Evolutionary conservation across 2,888 invertebrate genomes (phyloP).

Genomic region (Pediacus dermestoides): DNA sequence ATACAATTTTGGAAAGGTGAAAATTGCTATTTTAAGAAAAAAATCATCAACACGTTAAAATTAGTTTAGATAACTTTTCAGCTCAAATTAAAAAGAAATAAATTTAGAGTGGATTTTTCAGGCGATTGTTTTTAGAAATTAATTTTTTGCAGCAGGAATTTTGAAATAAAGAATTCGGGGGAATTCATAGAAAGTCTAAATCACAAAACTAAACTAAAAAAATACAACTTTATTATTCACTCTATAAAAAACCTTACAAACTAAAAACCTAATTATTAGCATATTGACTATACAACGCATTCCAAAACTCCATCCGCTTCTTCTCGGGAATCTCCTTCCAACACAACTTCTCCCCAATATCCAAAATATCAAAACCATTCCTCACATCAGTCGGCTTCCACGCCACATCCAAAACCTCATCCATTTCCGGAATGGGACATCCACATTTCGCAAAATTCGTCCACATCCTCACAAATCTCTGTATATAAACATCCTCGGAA

Average conservation of each 20-base stretch:
- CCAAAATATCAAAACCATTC: slow-evolving; percentile 33
- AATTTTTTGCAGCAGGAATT: too few relatives aligned
- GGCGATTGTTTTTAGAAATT: too few relatives aligned
- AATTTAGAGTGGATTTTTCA: too few relatives aligned
- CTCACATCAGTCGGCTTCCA: slow-evolving; percentile 36
- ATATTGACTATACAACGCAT: slow-evolving; percentile 31
- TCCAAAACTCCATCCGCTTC: slow-evolving; percentile 41
- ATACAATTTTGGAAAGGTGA: too few relatives aligned
- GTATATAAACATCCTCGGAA: slow-evolving; percentile 34
- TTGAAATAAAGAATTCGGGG: too few relatives aligned
- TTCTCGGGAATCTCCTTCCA: slow-evolving; percentile 32
- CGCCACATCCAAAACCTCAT: slow-evolving; percentile 29
- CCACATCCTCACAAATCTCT: slow-evolving; percentile 41
- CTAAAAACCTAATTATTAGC: background rate
- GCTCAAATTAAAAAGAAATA: too few relatives aligned
- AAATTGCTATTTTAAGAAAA: too few relatives aligned
- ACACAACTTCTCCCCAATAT: slow-evolving; percentile 35
- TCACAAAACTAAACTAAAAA: too few relatives aligned
- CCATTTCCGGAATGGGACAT: slow-evolving; percentile 34
- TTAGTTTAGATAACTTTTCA: too few relatives aligned
- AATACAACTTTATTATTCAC: too few relatives aligned
- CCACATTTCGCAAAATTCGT: slow-evolving; percentile 42
- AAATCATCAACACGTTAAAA: too few relatives aligned
- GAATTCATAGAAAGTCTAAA: too few relatives aligned
- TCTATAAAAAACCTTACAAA: background rate